Evolutionary conservation across 2,113 vertebrate genomes (phyloP).

Genomic region (Ascaphus truei): DNA sequence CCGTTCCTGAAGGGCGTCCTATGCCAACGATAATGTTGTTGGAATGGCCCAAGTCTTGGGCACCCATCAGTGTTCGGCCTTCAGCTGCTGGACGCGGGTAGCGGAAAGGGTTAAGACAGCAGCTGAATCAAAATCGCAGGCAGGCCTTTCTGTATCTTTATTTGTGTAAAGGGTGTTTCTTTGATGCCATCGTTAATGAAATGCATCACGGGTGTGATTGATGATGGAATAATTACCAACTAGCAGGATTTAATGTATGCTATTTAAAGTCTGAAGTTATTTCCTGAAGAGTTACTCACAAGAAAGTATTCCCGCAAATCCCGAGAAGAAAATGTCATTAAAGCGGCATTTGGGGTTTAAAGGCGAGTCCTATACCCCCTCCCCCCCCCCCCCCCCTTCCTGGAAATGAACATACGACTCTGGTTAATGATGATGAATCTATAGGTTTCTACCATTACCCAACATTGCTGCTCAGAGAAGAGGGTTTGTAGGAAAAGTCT

Average conservation of each 20-base stretch:
- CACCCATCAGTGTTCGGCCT: too few species aligned
- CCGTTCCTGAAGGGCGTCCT: too few species aligned
- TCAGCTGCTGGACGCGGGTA: too few species aligned
- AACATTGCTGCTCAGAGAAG: not conserved
- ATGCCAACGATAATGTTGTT: too few species aligned
- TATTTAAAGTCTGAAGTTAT: constrained; percentile 28
- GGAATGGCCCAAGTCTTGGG: too few species aligned
- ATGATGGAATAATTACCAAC: constrained; percentile 27
- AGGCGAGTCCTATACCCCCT: not conserved
- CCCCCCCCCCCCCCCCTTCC: not conserved
- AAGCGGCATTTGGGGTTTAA: constrained; percentile 25
- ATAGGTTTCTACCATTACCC: not conserved
- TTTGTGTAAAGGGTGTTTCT: not conserved
- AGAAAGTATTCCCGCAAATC: constrained; percentile 28
- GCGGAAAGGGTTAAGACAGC: not conserved
- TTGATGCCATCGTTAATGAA: constrained; percentile 14
- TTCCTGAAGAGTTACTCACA: constrained; percentile 25
- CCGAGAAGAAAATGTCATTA: constrained; percentile 22
- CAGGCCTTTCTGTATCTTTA: not conserved
- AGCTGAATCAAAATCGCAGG: not conserved
- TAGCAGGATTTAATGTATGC: constrained; percentile 19
- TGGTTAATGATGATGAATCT: not conserved
- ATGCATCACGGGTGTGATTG: constrained; percentile 7
- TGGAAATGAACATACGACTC: constrained; percentile 18
- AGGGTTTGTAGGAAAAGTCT: too few species aligned